Percentiles rank a stretch among this genome's conserved stretches.
Evolutionary conservation across 2,888 invertebrate species (phyloP).

Genomic region (Trichopria drosophilae): DNA sequence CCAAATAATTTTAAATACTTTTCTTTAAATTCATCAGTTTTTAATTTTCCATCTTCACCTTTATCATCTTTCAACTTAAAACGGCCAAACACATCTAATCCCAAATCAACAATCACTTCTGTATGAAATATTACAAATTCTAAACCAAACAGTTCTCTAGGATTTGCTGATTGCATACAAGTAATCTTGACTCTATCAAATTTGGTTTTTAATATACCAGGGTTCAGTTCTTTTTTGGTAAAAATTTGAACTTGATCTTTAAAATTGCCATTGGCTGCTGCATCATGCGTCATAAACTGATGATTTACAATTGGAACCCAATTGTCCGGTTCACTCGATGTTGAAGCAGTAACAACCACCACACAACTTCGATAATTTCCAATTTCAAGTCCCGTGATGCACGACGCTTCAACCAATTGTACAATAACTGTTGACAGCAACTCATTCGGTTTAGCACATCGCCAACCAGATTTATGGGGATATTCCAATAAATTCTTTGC

Average conservation of each 20-base stretch:
- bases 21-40: conserved; percentile 44
- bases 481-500: conserved; percentile 48
- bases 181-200: conserved; percentile 52
- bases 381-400: conserved; percentile 52
- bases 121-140: conserved; percentile 48
- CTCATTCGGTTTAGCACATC: conserved; percentile 51
- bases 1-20: conserved; percentile 42
- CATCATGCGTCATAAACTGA: conserved; percentile 52
- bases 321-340: conserved; percentile 47
- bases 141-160: conserved; percentile 50
- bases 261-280: conserved; percentile 50
- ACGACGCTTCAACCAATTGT: conserved; percentile 46
- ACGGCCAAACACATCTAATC: conserved; percentile 49
- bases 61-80: conserved; percentile 48
- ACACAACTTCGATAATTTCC: conserved; percentile 53
- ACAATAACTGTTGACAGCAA: conserved; percentile 48
- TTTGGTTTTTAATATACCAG: conserved; percentile 47
- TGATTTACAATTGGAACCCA: conserved; percentile 52
- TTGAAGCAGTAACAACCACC: conserved; percentile 51
- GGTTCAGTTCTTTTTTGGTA: conserved; percentile 51
- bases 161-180: conserved; percentile 55
- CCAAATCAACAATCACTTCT: conserved; percentile 47
- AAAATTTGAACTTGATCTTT: conserved; percentile 53
- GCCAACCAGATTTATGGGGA: conserved; percentile 46
- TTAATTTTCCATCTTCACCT: conserved; percentile 19